A percentile compares a stretch with the other conserved stretches of the same genome.
phyloP scores from a whole-genome alignment of 2,797 vertebrate species.

The Girardinus metallicus region DNA sequence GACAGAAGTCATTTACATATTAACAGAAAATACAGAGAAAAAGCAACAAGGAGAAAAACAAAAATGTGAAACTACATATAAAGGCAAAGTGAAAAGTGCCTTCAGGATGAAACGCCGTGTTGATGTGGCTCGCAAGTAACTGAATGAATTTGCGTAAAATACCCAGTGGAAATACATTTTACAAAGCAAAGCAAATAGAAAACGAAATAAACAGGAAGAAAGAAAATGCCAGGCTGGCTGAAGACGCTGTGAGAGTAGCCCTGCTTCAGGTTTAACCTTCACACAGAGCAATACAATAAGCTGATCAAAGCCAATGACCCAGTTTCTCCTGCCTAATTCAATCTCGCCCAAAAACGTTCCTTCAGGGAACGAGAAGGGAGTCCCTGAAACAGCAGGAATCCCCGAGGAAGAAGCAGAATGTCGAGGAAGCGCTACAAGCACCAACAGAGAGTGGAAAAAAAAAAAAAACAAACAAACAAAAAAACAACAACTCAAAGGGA shows the following conservation, averaged over 20 bases:
- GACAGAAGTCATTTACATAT: background rate
- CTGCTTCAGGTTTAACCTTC: slow-evolving; percentile 60
- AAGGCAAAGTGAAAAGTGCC: slow-evolving; percentile 4
- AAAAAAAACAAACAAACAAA: slow-evolving; percentile 7
- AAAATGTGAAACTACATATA: background rate
- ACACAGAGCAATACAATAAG: slow-evolving; percentile 54
- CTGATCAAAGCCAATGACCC: slow-evolving; percentile 76
- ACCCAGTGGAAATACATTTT: slow-evolving; percentile 9
- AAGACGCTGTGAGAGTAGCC: slow-evolving; percentile 32
- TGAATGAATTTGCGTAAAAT: slow-evolving; percentile 15
- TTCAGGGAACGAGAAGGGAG: slow-evolving; percentile 59
- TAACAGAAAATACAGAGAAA: background rate
- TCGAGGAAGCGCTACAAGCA: slow-evolving; percentile 54
- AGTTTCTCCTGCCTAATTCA: slow-evolving; percentile 73
- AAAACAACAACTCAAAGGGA: slow-evolving; percentile 39
- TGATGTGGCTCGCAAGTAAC: background rate
- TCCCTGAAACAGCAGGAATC: slow-evolving; percentile 50
- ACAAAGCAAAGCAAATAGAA: slow-evolving; percentile 3
- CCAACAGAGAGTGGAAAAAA: slow-evolving; percentile 40
- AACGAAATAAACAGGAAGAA: slow-evolving; percentile 24
- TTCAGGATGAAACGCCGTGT: background rate
- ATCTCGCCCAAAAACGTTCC: slow-evolving; percentile 69
- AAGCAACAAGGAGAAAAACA: background rate
- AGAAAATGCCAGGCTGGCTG: slow-evolving; percentile 6
- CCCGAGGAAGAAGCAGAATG: slow-evolving; percentile 47